Percentiles rank a stretch among this genome's conserved stretches.
Evolutionary conservation across 2,113 vertebrate genomes (phyloP).

Genomic region (Nothoprocta pentlandii): DNA sequence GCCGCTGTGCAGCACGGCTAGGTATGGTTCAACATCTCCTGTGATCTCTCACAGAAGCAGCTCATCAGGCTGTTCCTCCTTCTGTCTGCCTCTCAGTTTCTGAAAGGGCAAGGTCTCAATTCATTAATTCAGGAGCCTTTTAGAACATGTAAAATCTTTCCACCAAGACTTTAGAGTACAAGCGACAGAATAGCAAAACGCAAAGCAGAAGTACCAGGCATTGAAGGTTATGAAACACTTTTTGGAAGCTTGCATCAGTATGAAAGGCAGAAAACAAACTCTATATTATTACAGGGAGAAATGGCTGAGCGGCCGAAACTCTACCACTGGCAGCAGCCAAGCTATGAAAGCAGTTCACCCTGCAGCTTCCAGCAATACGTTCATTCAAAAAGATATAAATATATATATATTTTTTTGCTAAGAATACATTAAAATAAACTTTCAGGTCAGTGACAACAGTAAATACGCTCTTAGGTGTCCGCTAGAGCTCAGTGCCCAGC

Average conservation of each 20-base stretch:
- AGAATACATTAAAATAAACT: not conserved
- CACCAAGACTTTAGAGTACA: not conserved
- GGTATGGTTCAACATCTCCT: not conserved
- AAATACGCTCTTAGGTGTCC: not conserved
- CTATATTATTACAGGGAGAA: not conserved
- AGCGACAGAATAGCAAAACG: not conserved
- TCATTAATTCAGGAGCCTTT: not conserved
- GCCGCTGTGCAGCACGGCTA: fast-evolving
- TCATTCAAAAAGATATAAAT: not conserved
- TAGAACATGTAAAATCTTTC: not conserved
- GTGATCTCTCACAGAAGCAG: fast-evolving
- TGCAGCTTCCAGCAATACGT: not conserved
- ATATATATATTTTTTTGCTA: not conserved
- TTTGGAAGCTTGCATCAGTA: not conserved
- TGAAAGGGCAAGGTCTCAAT: not conserved
- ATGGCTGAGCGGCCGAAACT: not conserved
- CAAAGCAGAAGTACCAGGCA: not conserved
- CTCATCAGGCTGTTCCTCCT: not conserved
- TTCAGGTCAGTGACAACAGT: not conserved
- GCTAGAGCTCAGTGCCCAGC: not conserved
- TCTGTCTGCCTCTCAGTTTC: not conserved
- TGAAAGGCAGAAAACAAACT: slow-evolving; percentile 8
- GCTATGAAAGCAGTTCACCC: not conserved
- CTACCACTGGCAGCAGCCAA: not conserved
- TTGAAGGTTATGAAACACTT: not conserved